Evolutionary conservation across 2,113 vertebrate genomes (phyloP), one percentile per base, ranked within the genome.

Genomic region (Recurvirostra avosetta): DNA sequence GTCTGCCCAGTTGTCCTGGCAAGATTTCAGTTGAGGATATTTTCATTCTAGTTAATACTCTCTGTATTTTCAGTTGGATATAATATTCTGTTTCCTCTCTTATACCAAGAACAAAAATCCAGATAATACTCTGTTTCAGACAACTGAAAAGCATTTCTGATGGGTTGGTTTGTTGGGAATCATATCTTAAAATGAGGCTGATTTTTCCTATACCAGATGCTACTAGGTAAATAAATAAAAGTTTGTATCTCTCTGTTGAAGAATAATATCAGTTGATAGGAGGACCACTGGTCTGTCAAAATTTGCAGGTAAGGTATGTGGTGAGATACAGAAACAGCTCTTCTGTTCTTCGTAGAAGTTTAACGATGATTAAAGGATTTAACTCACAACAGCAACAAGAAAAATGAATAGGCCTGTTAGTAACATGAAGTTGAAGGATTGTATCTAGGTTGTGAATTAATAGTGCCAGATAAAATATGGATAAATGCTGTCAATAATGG

Each of bases 1-100:
- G 87, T 97, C 93, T 96, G 86, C 83, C 94, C 53, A 38, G 92
- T 97, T 97, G 97, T 97, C 95, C 89, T 36, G 95, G 97, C 94
- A 91, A 82, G 88, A 66, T 92, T 97, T 95, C 96, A 96, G 73
- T 25, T 25, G 87, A 97, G 94, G 96, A 83, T 98, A 94, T 97
- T 97, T 96, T 96, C 85, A 75, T 93, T 97, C 91, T 95, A 86
- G 84, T 93, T 81, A 62, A 97, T 79, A 90, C 56, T 83, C 71
- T 82, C 78, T 93, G 76, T 87, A 84, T 96, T 91, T 97, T 95
- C 63, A 90, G 89, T 96, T 85, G 82, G 53, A 66, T 89, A n/a
- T 67, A 70, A 79, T 75, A 74, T 22, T 95, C 61, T 85, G 40
- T 81, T 94, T 92, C 80, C 71, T 81, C 62, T 87, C 40, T 76